These are phyloP conservation scores for Eleutherodactylus coqui DNA, from an alignment of 2,797 vertebrate species.

Conservation along the genomic window DNA sequence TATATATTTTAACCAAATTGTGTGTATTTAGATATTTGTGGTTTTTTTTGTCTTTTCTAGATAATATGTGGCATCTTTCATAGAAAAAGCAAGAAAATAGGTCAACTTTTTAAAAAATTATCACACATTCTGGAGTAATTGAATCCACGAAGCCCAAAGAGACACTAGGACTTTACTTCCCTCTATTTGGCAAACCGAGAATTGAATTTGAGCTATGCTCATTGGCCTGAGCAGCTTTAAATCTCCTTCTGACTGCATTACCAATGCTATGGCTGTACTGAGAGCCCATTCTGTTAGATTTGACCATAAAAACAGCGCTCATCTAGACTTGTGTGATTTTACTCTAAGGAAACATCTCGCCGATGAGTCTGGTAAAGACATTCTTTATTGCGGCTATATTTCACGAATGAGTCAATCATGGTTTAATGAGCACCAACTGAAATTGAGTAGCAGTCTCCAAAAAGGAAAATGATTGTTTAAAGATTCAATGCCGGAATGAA, in stretches of 20 bases:
- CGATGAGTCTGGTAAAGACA: slow-evolving; percentile 47
- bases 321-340: slow-evolving; percentile 52
- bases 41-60: too few species aligned
- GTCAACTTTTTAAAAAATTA: background rate
- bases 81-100: background rate
- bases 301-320: slow-evolving; percentile 41
- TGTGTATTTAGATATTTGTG: too few species aligned
- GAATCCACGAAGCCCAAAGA: background rate
- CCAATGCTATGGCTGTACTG: slow-evolving; percentile 6
- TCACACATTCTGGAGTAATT: background rate
- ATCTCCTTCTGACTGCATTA: slow-evolving; percentile 8
- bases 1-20: background rate
- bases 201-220: background rate
- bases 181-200: background rate
- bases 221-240: slow-evolving; percentile 8
- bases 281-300: slow-evolving; percentile 25
- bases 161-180: background rate
- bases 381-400: slow-evolving; percentile 61
- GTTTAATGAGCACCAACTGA: slow-evolving; percentile 62
- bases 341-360: slow-evolving; percentile 52
- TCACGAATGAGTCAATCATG: slow-evolving; percentile 65
- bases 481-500: slow-evolving; percentile 49
- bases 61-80: too few species aligned
- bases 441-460: slow-evolving; percentile 50
- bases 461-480: slow-evolving; percentile 60